phyloP scores from a whole-genome alignment of 2,888 invertebrate species.

The Schizotus pectinicornis region DNA sequence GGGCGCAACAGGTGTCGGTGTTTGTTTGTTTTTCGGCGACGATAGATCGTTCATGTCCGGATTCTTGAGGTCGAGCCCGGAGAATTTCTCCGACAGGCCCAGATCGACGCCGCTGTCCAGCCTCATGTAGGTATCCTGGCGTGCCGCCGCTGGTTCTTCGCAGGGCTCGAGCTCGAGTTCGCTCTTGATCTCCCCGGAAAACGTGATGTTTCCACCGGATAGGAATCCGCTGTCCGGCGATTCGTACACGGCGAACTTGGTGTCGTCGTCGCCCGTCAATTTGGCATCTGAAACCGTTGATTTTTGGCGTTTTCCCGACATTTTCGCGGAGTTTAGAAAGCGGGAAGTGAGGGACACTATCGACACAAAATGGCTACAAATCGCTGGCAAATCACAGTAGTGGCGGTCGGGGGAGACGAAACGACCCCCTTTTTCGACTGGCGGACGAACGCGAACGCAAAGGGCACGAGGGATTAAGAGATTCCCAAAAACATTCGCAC shows the following conservation, averaged over 20 bases:
- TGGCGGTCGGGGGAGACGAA: background rate
- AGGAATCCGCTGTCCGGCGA: conserved; percentile 55
- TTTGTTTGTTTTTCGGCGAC: conserved; percentile 32
- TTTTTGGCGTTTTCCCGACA: conserved; percentile 30
- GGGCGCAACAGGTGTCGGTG: conserved; percentile 35
- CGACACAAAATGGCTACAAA: conserved; percentile 33
- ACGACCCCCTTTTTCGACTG: background rate
- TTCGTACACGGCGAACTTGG: conserved; percentile 44
- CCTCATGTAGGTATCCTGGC: conserved; percentile 59
- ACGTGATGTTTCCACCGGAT: conserved; percentile 49
- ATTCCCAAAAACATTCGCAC: background rate
- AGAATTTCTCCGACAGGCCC: conserved; percentile 66
- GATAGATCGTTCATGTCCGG: conserved; percentile 54
- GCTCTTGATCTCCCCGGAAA: conserved; percentile 49
- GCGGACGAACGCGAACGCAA: background rate
- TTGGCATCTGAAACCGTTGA: conserved; percentile 49
- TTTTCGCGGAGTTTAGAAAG: conserved; percentile 15
- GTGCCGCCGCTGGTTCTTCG: background rate
- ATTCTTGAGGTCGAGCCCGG: conserved; percentile 63
- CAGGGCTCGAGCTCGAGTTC: conserved; percentile 47
- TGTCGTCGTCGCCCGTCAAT: conserved; percentile 40
- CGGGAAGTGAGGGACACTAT: background rate
- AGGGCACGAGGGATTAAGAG: background rate
- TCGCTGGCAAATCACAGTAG: conserved; percentile 13
- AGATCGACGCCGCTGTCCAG: conserved; percentile 72